Base-by-base conservation (phyloP, 2,888 invertebrate species). In the Andrena dorsata region DNA sequence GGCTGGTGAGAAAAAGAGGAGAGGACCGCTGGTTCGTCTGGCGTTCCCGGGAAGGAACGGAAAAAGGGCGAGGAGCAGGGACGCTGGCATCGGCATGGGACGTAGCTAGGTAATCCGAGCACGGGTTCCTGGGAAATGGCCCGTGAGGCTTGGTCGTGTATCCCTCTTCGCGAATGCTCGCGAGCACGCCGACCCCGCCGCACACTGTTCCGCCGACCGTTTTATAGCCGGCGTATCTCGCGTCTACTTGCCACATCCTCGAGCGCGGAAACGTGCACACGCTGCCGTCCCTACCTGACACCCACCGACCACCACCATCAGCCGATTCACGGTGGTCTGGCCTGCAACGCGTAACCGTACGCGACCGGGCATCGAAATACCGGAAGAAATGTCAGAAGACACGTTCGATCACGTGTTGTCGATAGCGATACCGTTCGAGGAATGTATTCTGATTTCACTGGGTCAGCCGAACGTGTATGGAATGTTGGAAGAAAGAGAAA, bases 61-160 rank as follows among this genome's bases (percentile, higher is more conserved):
- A 23, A 58, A 58, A 63, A 28, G 26, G 28, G 65, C n/a, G 26
- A 35, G n/a, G 63, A 30, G 28, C 35, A 69, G 47, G 13, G 53
- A 20, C 13, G 13, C 1, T 20, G 49, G 28, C 23, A 60, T 41
- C n/a, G 28, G 26, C 23, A 49, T 6, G 68, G 64, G 58, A 64
- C 77, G 20, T 10, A 53, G 32, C 66, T 73, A 77, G 41, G 85
- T 82, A 85, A 80, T 72, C 80, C 72, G 70, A 76, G 76, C 84
- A 84, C 88, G 87, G 84, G 81, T 90, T 89, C 83, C 80, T 71
- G 76, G 84, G 87, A 88, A 90, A 89, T 90, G 86, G 87, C 76
- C 88, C 87, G 85, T 88, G 84, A 82, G 79, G 72, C 73, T 79
- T 68, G 72, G 47, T 35, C 80, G 56, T 69, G 65, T 78, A 64